phyloP scores from a whole-genome alignment of 2,888 invertebrate species.

The Pseudoips prasinana region DNA sequence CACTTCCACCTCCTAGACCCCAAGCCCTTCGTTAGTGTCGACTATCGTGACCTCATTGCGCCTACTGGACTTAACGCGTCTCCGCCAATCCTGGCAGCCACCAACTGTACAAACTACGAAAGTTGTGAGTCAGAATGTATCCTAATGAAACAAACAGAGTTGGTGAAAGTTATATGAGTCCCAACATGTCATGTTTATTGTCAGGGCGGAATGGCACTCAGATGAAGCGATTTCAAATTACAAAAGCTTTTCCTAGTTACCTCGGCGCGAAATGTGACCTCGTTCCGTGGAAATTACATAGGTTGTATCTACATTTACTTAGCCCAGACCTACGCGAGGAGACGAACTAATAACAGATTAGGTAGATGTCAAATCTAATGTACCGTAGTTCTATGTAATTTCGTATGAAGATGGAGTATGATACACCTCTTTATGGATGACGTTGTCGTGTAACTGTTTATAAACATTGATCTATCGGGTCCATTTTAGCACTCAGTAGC shows the following conservation, averaged over 20 bases:
- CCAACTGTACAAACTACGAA: no score
- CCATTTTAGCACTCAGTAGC: conserved; percentile 8
- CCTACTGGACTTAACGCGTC: no score
- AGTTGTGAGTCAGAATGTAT: no score
- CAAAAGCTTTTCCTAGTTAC: conserved; percentile 59
- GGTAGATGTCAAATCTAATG: no score
- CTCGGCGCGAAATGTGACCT: conserved; percentile 53
- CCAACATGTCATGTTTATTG: conserved; percentile 28
- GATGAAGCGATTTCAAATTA: conserved; percentile 46
- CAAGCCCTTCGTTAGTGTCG: conserved; percentile 61
- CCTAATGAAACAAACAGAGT: no score
- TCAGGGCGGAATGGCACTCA: conserved; percentile 42
- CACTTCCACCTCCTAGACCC: conserved; percentile 63
- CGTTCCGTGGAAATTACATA: conserved; percentile 52
- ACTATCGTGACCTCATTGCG: conserved; percentile 55
- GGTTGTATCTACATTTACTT: conserved; percentile 50
- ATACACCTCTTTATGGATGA: conserved; percentile 7
- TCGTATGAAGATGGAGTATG: conserved; percentile 10
- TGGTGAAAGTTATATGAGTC: conserved; percentile 21
- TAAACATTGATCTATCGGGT: conserved; percentile 14
- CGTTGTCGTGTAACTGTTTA: conserved; percentile 15
- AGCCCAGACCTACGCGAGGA: conserved; percentile 5
- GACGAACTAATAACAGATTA: no score
- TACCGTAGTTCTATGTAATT: no score
- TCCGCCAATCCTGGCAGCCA: no score